These are phyloP conservation scores for Macrosteles quadrilineatus DNA, from an alignment of 1,140 invertebrate genomes.

Conservation along the genomic window DNA sequence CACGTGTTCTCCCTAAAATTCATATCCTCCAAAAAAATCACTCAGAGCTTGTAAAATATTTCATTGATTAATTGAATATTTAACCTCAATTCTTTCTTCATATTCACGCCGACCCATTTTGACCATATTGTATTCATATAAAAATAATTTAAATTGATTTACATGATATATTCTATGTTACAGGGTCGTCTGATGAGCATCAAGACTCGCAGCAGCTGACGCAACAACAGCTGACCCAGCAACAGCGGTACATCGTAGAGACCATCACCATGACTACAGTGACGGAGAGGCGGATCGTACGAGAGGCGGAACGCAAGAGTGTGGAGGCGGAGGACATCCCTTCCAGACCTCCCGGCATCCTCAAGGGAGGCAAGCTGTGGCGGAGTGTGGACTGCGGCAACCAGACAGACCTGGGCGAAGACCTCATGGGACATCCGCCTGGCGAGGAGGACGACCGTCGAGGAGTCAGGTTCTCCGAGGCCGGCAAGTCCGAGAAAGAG, in stretches of 20 bases:
- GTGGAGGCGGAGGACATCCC: constrained; percentile 45
- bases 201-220: neutral
- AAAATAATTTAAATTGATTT: no score
- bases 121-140: no score
- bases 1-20: no score
- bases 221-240: constrained; percentile 30
- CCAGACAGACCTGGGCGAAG: constrained; percentile 22
- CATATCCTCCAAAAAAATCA: no score
- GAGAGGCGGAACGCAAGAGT: constrained; percentile 47
- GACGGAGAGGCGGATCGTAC: constrained; percentile 62
- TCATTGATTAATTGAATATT: no score
- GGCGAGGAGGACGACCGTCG: constrained; percentile 41
- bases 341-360: constrained; percentile 53
- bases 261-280: constrained; percentile 69
- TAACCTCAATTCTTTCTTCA: no score
- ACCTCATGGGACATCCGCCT: constrained; percentile 41
- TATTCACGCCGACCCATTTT: no score
- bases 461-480: constrained; percentile 40
- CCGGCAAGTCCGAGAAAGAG: constrained; percentile 47
- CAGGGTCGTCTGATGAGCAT: neutral
- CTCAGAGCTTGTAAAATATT: no score
- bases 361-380: constrained; percentile 65
- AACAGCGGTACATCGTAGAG: constrained; percentile 62
- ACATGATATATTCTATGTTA: neutral
- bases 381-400: constrained; percentile 40